Base-by-base conservation (phyloP, 1,140 invertebrate genomes). In the Tribolium castaneum region DNA sequence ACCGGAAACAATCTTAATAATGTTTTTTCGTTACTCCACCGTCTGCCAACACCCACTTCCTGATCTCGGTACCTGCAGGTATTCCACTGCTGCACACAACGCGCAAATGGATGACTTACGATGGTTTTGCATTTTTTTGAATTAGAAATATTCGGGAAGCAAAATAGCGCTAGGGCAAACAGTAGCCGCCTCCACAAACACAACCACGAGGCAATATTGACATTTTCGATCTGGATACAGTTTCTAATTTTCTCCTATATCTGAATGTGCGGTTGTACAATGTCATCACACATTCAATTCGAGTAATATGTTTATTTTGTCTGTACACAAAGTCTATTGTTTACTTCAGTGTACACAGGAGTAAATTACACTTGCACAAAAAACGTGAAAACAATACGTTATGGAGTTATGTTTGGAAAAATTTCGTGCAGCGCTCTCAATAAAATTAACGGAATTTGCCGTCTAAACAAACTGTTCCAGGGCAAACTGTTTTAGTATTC, bases 1-100 rank as follows among this genome's bases (percentile, higher is more conserved):
- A 66, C 59, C 59, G 59, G 59, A 66, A 66, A 66, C 59, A 66
- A 66, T 66, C 59, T 66, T 66, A 66, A 66, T 66, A 66, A 66
- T 66, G 59, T 66, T 66, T 66, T 35, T 34, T 22, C 59, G 22
- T 30, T 22, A 14, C 22, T 52, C 16, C 16, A 19, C 51, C 54
- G 7, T 30, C 16, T 22, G 54, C 7, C 39, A 45, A 10, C 39
- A 45, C 39, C 39, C n/a, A 45, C 39, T 45, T 45, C 39, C 39
- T 59, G 30, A 59, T 59, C 10, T 25, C 19, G 19, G 9, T 45
- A 45, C 39, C 9, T 45, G 39, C 39, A 45, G 39, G 1, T 45
- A n/a, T 45, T 45, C n/a, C 39, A 45, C 5, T 2, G 22, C 22
- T 25, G 22, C 22, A 25, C 22, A 39, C 35, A 39, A 39, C 35